A percentile compares a stretch with the other conserved stretches of the same genome.
Conservation (phyloP, 53 echinoderm and acorn worm species). For the Holothuria leucospilota region DNA sequence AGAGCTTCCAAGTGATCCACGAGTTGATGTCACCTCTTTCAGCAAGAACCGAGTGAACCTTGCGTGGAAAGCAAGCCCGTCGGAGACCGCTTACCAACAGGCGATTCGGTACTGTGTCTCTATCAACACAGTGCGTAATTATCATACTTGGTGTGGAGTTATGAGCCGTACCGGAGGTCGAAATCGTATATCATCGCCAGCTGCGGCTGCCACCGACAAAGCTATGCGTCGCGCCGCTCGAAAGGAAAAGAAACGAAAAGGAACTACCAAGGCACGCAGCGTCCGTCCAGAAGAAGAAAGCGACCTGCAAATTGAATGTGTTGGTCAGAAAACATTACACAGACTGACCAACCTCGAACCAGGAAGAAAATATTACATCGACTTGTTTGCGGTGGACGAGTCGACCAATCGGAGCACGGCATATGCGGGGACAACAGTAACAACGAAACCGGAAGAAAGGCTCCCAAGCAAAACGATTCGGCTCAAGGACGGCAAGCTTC, state of each 20-base stretch:
- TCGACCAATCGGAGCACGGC: conserved; percentile 82
- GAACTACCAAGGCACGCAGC: not conserved
- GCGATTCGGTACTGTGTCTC: conserved; percentile 86
- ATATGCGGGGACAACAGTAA: conserved; percentile 76
- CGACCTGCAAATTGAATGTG: conserved; percentile 83
- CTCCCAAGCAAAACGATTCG: conserved; percentile 61
- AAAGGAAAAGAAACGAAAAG: conserved; percentile 24
- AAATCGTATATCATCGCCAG: conserved; percentile 7
- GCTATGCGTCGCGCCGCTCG: conserved; percentile 71
- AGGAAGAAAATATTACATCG: conserved; percentile 80
- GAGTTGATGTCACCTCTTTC: conserved; percentile 82
- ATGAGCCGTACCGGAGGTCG: conserved; percentile 69
- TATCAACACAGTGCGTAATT: conserved; percentile 78
- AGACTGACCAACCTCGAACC: conserved; percentile 88
- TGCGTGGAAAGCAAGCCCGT: conserved; percentile 90
- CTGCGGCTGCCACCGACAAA: conserved; percentile 32
- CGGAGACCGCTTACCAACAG: conserved; percentile 73
- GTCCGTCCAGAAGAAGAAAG: conserved; percentile 43
- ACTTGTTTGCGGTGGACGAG: conserved; percentile 90
- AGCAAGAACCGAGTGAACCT: conserved; percentile 75
- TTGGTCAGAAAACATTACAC: conserved; percentile 89
- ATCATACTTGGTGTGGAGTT: conserved; percentile 89
- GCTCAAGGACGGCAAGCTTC: conserved; percentile 89
- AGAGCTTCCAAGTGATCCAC: conserved; percentile 81
- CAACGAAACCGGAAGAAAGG: conserved; percentile 65